Conservation (phyloP, 2,888 invertebrate species). For the Agrotis segetum region DNA sequence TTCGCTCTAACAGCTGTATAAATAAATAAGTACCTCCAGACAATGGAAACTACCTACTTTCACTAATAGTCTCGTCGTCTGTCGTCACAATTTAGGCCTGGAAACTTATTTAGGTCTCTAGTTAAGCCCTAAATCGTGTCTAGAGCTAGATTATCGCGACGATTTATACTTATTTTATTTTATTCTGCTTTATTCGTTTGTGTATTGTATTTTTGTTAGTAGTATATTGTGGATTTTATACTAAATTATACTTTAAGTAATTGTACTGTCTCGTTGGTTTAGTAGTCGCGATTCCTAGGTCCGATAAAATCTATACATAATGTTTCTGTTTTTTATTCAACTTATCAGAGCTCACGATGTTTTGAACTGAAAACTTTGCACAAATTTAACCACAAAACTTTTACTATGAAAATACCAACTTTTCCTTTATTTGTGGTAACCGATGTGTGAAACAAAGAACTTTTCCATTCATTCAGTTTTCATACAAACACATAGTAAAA, state of each 20-base stretch:
- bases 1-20: neutral
- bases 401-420: neutral
- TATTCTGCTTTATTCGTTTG: constrained; percentile 10
- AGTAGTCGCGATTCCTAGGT: neutral
- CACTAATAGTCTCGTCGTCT: constrained; percentile 6
- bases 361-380: neutral
- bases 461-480: neutral
- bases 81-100: constrained; percentile 21
- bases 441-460: constrained; percentile 3
- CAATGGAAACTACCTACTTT: constrained; percentile 11
- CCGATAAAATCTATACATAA: too few species aligned
- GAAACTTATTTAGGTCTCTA: constrained; percentile 23
- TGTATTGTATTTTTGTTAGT: neutral
- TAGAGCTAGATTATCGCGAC: constrained; percentile 27
- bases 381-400: constrained; percentile 15
- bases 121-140: constrained; percentile 32
- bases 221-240: neutral
- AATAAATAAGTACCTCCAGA: constrained; percentile 10
- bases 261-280: neutral
- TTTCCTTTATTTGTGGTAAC: neutral
- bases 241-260: neutral
- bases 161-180: constrained; percentile 26
- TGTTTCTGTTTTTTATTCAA: neutral
- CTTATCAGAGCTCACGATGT: neutral
- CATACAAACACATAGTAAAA: constrained; percentile 10